Evolutionary conservation across 2,797 vertebrate species (phyloP).

Genomic region (Spinus olivaceus): DNA sequence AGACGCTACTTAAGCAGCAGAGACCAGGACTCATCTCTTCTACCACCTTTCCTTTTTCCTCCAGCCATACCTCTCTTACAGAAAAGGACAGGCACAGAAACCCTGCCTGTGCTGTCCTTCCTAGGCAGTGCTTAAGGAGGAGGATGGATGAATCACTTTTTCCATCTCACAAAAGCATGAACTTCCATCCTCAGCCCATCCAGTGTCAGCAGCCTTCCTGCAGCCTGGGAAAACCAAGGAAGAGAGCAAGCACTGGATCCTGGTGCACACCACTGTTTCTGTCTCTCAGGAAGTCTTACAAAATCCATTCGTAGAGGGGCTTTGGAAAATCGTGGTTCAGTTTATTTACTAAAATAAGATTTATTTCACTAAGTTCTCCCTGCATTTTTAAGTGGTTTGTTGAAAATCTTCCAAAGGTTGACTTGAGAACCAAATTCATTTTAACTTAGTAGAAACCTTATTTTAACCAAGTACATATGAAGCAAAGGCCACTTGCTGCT

Average conservation of each 20-base stretch:
- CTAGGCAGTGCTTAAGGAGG: background rate
- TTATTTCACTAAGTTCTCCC: background rate
- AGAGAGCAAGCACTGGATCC: background rate
- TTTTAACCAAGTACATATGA: background rate
- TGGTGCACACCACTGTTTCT: background rate
- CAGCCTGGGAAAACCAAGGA: background rate
- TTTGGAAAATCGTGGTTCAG: background rate
- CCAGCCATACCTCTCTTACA: background rate
- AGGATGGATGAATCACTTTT: slow-evolving; percentile 23
- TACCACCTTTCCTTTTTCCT: background rate
- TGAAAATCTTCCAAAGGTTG: slow-evolving; percentile 35
- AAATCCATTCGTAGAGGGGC: background rate
- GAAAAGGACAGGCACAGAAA: background rate
- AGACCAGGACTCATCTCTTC: background rate
- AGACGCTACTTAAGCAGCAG: background rate
- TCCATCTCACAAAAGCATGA: background rate
- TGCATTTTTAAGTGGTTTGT: slow-evolving; percentile 21
- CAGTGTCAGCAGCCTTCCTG: background rate
- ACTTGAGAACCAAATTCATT: background rate
- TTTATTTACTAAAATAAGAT: slow-evolving; percentile 20
- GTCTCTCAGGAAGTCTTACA: background rate
- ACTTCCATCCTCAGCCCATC: background rate
- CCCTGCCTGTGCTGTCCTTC: background rate
- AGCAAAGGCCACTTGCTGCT: background rate
- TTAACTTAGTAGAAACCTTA: background rate